Percentiles rank a stretch among this genome's conserved stretches.
Evolutionary conservation across 2,797 vertebrate genomes (phyloP).

Genomic region (Myotis pilosus): DNA sequence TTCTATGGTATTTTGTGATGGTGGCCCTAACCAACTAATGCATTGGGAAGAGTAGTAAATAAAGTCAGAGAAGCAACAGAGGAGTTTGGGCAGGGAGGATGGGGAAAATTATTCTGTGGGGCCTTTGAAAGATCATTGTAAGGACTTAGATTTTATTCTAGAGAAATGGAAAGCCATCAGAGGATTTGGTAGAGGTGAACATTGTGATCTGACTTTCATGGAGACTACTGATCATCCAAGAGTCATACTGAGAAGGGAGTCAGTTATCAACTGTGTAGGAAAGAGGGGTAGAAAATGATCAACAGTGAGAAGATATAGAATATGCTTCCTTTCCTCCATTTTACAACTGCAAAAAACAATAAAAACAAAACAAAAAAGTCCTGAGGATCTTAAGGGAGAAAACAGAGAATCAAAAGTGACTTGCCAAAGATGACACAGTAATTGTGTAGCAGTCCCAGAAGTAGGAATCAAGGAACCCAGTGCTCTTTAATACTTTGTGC

Average conservation of each 20-base stretch:
- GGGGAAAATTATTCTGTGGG: background rate
- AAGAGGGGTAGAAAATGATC: background rate
- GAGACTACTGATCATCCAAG: background rate
- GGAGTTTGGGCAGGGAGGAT: background rate
- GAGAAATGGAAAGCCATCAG: background rate
- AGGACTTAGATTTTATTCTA: background rate
- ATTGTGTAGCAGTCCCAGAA: background rate
- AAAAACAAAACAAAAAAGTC: background rate
- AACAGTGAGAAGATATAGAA: background rate
- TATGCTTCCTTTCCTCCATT: background rate
- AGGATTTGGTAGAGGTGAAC: background rate
- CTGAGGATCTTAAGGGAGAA: background rate
- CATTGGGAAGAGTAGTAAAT: background rate
- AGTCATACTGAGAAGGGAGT: background rate
- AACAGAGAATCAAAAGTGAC: background rate
- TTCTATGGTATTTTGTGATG: background rate
- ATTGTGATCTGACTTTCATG: background rate
- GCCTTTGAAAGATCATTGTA: background rate
- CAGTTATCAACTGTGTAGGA: background rate
- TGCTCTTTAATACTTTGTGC: background rate
- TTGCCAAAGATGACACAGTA: background rate
- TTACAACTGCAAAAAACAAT: background rate
- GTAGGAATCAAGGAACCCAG: background rate
- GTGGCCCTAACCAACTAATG: background rate
- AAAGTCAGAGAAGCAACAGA: background rate